Evolutionary conservation across 2,797 vertebrate genomes (phyloP).

Genomic region (Octomys mimax): DNA sequence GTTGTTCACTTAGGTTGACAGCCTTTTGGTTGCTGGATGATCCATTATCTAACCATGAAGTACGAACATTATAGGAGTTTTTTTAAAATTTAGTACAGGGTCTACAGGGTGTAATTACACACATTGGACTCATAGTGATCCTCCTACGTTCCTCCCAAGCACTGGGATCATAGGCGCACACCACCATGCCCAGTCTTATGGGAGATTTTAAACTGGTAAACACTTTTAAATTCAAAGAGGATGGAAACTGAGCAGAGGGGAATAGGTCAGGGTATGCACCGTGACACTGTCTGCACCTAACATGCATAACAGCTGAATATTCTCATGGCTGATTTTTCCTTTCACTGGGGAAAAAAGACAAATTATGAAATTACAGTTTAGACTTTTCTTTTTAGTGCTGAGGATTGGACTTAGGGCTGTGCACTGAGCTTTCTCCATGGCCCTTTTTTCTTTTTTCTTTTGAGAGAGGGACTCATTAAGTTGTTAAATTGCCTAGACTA

Average conservation of each 20-base stretch:
- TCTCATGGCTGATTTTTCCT: neutral
- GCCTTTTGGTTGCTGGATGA: neutral
- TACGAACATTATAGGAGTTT: constrained; percentile 6
- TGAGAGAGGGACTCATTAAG: neutral
- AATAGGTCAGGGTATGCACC: neutral
- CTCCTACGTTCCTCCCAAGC: too few species aligned
- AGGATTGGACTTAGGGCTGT: neutral
- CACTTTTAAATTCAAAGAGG: constrained; percentile 20
- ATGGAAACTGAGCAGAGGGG: neutral
- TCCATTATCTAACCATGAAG: neutral
- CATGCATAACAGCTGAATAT: neutral
- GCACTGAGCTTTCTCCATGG: neutral
- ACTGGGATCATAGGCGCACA: too few species aligned
- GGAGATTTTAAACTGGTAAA: neutral
- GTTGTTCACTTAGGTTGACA: neutral
- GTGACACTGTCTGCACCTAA: neutral
- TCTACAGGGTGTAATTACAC: too few species aligned
- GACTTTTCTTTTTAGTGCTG: neutral
- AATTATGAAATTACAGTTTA: neutral
- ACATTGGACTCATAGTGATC: too few species aligned
- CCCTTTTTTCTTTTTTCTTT: neutral
- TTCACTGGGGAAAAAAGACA: neutral
- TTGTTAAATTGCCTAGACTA: neutral
- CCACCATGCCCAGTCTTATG: too few species aligned
- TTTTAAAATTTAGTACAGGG: too few species aligned